phyloP scores from a whole-genome alignment of 2,797 vertebrate species.

The Peromyscus aztecus region DNA sequence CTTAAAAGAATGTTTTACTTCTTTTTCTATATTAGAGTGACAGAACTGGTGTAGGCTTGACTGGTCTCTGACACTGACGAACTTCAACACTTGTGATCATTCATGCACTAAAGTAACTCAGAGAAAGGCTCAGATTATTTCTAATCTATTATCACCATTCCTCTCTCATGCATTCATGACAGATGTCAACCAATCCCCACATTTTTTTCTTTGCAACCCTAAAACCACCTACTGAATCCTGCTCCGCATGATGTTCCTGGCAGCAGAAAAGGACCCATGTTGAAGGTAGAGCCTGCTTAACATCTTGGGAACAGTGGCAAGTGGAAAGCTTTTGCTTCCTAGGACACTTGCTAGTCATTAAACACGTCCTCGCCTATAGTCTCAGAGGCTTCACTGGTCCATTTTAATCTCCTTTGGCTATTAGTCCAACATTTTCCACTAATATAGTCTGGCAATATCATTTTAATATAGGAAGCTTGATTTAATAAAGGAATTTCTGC shows the following conservation, averaged over 20 bases:
- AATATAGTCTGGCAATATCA: neutral
- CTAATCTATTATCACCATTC: neutral
- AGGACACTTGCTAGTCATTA: neutral
- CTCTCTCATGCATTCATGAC: neutral
- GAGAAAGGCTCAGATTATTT: neutral
- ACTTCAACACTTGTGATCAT: neutral
- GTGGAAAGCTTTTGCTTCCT: neutral
- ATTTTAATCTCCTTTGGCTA: constrained; percentile 5
- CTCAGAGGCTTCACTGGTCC: neutral
- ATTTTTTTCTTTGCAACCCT: neutral
- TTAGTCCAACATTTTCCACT: neutral
- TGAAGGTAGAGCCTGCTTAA: neutral
- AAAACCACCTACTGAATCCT: neutral
- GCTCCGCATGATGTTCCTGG: neutral
- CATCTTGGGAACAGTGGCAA: neutral
- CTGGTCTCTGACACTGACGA: neutral
- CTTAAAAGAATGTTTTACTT: neutral
- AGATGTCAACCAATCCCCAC: neutral
- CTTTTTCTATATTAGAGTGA: neutral
- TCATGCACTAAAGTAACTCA: neutral
- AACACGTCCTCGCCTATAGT: neutral
- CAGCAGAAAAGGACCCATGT: neutral
- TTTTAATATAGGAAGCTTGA: neutral
- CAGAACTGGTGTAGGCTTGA: neutral
- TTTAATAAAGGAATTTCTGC: constrained; percentile 23